A percentile compares a stretch with the other conserved stretches of the same genome.
Evolutionary conservation across 1,140 invertebrate genomes (phyloP).

Genomic region (Grapholita molesta): DNA sequence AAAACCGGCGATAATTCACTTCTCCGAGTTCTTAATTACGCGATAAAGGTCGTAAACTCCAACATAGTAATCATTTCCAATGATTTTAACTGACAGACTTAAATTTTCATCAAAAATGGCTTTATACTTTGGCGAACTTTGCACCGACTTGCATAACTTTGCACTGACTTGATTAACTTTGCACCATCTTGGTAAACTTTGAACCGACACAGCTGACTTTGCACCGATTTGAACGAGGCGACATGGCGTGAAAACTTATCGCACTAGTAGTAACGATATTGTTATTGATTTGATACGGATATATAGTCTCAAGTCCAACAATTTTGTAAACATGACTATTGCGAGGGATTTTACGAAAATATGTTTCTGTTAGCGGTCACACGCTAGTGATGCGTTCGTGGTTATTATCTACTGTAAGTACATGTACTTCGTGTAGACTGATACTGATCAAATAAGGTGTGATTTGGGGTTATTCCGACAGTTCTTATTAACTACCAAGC

Average conservation of each 20-base stretch:
- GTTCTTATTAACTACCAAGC: too few relatives aligned
- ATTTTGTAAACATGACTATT: not conserved
- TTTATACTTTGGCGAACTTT: too few relatives aligned
- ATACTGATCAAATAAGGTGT: not conserved
- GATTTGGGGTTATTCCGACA: not conserved
- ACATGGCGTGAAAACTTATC: too few relatives aligned
- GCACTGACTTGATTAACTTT: too few relatives aligned
- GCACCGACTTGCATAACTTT: too few relatives aligned
- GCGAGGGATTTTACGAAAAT: conserved; percentile 3
- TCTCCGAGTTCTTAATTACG: conserved; percentile 23
- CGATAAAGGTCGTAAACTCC: conserved; percentile 29
- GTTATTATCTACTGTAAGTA: not conserved
- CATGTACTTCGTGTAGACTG: not conserved
- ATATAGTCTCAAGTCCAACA: not conserved
- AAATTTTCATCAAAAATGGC: too few relatives aligned
- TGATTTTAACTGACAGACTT: too few relatives aligned
- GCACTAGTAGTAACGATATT: not conserved
- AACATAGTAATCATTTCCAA: not conserved
- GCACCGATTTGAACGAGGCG: too few relatives aligned
- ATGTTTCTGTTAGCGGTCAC: conserved; percentile 11
- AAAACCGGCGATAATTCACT: conserved; percentile 19
- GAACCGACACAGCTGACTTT: too few relatives aligned
- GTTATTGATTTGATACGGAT: not conserved
- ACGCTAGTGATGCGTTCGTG: not conserved
- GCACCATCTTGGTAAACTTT: too few relatives aligned